Percentiles rank a stretch among this genome's conserved stretches.
phyloP scores from a whole-genome alignment of 2,888 invertebrate genomes.

The Pterobdella sp. region DNA sequence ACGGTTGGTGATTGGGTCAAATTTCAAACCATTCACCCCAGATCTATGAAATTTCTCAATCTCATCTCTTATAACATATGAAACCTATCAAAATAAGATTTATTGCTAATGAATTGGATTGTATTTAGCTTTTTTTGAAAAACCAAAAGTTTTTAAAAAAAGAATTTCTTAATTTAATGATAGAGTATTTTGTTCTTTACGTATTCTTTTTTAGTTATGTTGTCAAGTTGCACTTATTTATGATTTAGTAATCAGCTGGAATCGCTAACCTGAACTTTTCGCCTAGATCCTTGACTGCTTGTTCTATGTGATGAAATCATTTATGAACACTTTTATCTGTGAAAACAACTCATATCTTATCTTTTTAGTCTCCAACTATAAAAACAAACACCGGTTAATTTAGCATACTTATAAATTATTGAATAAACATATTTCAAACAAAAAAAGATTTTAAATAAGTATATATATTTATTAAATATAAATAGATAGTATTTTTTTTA shows the following conservation, averaged over 20 bases:
- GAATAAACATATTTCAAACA: no score
- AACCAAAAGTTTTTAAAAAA: background rate
- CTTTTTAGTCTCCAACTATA: no score
- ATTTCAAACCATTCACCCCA: slow-evolving; percentile 88
- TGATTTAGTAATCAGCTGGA: background rate
- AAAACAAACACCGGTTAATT: slow-evolving; percentile 9
- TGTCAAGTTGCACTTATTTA: background rate
- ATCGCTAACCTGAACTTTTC: slow-evolving; percentile 44
- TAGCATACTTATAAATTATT: no score
- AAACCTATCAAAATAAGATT: slow-evolving; percentile 61
- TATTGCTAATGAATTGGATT: background rate
- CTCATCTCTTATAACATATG: slow-evolving; percentile 93
- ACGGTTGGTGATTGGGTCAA: slow-evolving; percentile 75
- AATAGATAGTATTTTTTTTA: no score
- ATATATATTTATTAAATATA: no score
- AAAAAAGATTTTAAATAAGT: no score
- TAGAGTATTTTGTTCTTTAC: background rate
- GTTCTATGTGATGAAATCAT: slow-evolving; percentile 40
- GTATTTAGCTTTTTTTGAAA: background rate
- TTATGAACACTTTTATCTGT: background rate
- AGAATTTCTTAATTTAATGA: background rate
- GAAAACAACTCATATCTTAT: background rate
- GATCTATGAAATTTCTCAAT: slow-evolving; percentile 87
- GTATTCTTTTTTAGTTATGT: no score
- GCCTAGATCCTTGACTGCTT: slow-evolving; percentile 43